A percentile compares a stretch with the other conserved stretches of the same genome.
Conservation (phyloP, 2,797 vertebrate species). For the Crocodylus rhombifer region DNA sequence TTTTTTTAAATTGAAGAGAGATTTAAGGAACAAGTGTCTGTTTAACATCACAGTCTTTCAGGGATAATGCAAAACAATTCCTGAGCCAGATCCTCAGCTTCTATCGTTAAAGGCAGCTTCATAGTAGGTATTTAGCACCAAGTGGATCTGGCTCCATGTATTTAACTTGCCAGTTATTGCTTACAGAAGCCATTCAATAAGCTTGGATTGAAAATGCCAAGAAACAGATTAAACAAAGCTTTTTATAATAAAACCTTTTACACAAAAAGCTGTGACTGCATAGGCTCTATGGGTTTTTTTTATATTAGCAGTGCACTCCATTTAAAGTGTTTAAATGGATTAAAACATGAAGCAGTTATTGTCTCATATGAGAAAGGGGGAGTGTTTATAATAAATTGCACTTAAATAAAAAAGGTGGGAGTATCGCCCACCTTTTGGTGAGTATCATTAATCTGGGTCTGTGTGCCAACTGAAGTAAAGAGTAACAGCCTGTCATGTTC, state of each 20-base stretch:
- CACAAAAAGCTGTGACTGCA: fast-evolving
- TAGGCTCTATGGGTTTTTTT: not conserved
- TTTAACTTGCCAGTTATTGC: fast-evolving
- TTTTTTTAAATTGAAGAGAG: not conserved
- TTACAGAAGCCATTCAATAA: not conserved
- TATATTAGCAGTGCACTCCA: not conserved
- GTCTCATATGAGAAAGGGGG: not conserved
- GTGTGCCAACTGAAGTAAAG: constrained; percentile 18
- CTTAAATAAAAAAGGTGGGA: not conserved
- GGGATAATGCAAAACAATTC: not conserved
- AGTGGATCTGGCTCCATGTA: not conserved
- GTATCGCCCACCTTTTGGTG: not conserved
- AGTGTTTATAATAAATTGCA: not conserved
- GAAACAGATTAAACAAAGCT: not conserved
- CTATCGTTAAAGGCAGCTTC: not conserved
- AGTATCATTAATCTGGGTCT: not conserved
- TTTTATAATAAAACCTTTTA: not conserved
- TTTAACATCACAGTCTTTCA: not conserved
- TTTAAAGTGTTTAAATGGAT: not conserved
- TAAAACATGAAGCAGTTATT: constrained; percentile 8
- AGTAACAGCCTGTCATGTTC: not conserved
- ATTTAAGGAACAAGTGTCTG: not conserved
- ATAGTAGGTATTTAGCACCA: not conserved
- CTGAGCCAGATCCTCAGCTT: not conserved
- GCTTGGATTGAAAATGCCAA: not conserved